Conservation (phyloP, 2,113 vertebrate genomes). For the Ictalurus furcatus region DNA sequence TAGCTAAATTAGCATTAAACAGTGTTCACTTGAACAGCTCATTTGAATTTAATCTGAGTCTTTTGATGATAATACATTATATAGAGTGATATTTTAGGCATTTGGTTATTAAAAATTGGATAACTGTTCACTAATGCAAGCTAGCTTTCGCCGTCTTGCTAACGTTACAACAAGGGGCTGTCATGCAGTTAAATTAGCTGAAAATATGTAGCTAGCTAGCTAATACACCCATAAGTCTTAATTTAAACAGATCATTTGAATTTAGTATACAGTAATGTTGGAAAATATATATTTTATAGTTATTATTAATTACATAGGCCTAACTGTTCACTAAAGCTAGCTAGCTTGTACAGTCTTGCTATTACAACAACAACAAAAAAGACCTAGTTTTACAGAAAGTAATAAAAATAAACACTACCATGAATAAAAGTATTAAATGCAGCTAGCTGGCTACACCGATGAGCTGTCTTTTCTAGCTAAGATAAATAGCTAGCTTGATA, state of each 20-base stretch:
- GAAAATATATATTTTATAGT: too few species aligned
- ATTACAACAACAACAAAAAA: not conserved
- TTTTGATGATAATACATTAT: not conserved
- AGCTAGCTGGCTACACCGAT: not conserved
- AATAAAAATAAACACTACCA: not conserved
- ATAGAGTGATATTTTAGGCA: not conserved
- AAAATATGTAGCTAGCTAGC: not conserved
- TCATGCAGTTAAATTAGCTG: not conserved
- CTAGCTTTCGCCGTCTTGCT: not conserved
- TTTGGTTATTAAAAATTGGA: not conserved
- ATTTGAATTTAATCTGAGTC: not conserved
- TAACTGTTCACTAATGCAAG: not conserved
- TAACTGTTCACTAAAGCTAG: not conserved
- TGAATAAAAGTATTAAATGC: not conserved
- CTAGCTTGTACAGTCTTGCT: not conserved
- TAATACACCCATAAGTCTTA: not conserved
- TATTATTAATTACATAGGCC: not conserved
- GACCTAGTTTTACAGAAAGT: not conserved
- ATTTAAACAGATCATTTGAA: not conserved
- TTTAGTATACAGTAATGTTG: not conserved
- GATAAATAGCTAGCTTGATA: not conserved
- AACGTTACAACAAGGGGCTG: not conserved
- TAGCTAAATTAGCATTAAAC: not conserved
- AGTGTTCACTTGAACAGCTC: not conserved
- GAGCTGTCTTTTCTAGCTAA: not conserved